phyloP scores from a whole-genome alignment of 1,140 invertebrate genomes.

The Drosophila repleta region DNA sequence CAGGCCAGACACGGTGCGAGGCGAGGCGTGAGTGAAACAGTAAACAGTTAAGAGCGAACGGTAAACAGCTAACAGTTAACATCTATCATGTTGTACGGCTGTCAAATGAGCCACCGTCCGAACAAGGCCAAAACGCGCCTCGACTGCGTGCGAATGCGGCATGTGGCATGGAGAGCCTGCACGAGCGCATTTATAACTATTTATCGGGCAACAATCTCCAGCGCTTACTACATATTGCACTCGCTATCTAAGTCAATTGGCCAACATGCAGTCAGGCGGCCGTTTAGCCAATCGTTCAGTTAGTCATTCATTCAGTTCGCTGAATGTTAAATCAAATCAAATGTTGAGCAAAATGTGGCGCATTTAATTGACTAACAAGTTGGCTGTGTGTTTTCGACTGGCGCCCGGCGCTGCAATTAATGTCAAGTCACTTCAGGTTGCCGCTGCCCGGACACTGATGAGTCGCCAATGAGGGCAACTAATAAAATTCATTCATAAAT shows the following conservation, averaged over 20 bases:
- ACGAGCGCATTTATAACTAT: conserved; percentile 36
- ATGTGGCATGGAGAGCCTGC: conserved; percentile 43
- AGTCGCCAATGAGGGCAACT: conserved; percentile 79
- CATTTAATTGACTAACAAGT: conserved; percentile 72
- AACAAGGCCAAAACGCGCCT: conserved; percentile 48
- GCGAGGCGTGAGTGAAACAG: conserved; percentile 1
- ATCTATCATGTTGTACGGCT: conserved; percentile 74
- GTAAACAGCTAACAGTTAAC: conserved; percentile 55
- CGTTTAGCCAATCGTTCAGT: conserved; percentile 3
- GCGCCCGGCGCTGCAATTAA: conserved; percentile 44
- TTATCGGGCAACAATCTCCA: conserved; percentile 31
- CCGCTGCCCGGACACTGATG: conserved; percentile 74
- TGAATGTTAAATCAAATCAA: conserved; percentile 65
- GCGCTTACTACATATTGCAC: background rate
- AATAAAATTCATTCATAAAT: conserved; percentile 82
- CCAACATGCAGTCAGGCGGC: conserved; percentile 25
- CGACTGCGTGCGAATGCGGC: conserved; percentile 65
- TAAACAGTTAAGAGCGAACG: conserved; percentile 49
- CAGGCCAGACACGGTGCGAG: background rate
- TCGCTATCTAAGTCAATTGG: conserved; percentile 26
- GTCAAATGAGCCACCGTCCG: conserved; percentile 66
- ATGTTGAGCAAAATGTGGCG: conserved; percentile 72
- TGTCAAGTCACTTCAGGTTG: conserved; percentile 60
- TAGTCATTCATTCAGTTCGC: background rate
- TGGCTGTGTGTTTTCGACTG: conserved; percentile 31